Evolutionary conservation across 2,888 invertebrate species (phyloP).

Genomic region (Microplitis manilae): DNA sequence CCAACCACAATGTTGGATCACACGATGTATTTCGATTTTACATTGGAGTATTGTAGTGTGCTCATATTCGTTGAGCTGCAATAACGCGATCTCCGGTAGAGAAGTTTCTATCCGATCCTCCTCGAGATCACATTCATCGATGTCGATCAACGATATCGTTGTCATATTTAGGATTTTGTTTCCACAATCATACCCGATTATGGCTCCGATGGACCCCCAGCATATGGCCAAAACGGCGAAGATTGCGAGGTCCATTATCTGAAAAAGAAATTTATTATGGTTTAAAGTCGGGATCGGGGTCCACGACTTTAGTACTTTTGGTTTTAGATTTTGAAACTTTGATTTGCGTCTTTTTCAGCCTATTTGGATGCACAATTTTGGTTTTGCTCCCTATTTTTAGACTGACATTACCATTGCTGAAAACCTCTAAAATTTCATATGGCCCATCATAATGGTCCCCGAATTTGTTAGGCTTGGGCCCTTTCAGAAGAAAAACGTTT

Average conservation of each 20-base stretch:
- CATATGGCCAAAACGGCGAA: not conserved
- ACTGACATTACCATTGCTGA: slow-evolving; percentile 26
- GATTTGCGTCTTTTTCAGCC: slow-evolving; percentile 30
- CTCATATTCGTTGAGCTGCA: not conserved
- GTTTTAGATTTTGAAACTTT: slow-evolving; percentile 1
- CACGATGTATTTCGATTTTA: not conserved
- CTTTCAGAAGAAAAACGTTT: slow-evolving; percentile 34
- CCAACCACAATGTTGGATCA: not conserved
- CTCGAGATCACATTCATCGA: not conserved
- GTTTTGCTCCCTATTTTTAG: slow-evolving; percentile 13
- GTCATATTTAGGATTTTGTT: not conserved
- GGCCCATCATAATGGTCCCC: slow-evolving; percentile 17
- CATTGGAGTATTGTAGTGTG: not conserved
- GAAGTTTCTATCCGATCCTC: not conserved
- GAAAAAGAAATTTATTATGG: not conserved
- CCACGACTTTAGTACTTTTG: not conserved
- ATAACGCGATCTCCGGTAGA: not conserved
- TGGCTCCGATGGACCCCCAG: not conserved
- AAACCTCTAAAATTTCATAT: slow-evolving; percentile 27
- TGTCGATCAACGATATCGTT: not conserved
- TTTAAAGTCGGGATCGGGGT: not conserved
- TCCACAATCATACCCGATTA: not conserved
- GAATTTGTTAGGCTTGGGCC: slow-evolving; percentile 22
- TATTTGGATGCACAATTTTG: slow-evolving; percentile 30
- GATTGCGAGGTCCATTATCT: too few species aligned